phyloP scores from a whole-genome alignment of 2,113 vertebrate species.

The Engraulis encrasicolus region DNA sequence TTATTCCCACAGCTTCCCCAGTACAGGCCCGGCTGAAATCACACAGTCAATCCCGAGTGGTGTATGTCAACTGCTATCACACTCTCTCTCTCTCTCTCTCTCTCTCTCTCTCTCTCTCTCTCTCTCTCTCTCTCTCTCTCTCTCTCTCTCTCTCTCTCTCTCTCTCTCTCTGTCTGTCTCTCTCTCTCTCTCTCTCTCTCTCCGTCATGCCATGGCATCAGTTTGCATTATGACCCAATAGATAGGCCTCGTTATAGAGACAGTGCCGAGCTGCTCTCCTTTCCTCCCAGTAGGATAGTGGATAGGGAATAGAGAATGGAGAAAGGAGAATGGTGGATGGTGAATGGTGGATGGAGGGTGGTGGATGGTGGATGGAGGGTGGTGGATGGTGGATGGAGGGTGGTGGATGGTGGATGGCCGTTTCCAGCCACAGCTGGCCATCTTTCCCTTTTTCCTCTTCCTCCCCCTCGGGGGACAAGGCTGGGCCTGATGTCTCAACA shows the following conservation, averaged over 20 bases:
- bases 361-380: too few relatives aligned
- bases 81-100: too few relatives aligned
- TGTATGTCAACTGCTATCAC: background rate
- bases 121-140: too few relatives aligned
- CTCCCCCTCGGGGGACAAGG: background rate
- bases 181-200: too few relatives aligned
- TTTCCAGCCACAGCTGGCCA: background rate
- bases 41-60: background rate
- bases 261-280: background rate
- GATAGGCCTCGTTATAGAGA: background rate
- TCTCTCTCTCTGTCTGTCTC: too few relatives aligned
- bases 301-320: too few relatives aligned
- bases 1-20: conserved; percentile 4
- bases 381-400: too few relatives aligned
- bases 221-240: background rate
- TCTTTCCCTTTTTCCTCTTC: too few relatives aligned
- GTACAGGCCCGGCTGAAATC: background rate
- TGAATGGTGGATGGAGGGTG: too few relatives aligned
- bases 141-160: too few relatives aligned
- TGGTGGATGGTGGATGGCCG: background rate
- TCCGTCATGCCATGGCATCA: background rate
- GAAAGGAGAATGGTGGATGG: too few relatives aligned
- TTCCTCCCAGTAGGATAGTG: background rate
- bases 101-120: too few relatives aligned
- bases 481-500: background rate